These are phyloP conservation scores for Falcunculus frontatus DNA, from an alignment of 2,113 vertebrate genomes.

Conservation along the genomic window DNA sequence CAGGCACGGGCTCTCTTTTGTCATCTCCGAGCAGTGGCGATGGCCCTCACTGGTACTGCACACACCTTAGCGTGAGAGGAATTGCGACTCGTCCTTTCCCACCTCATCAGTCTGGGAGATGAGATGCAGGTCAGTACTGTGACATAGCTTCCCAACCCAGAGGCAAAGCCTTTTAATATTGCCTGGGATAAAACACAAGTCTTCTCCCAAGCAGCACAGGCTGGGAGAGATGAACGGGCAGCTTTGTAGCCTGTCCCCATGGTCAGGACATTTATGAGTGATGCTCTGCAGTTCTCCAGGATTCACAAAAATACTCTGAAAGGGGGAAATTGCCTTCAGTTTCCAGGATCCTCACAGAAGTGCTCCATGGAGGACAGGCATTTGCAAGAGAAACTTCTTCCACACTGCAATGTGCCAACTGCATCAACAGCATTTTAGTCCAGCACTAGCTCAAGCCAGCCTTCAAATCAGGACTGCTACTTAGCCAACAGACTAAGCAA, in stretches of 20 bases:
- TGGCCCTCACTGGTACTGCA: background rate
- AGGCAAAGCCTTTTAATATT: background rate
- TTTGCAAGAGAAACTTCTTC: background rate
- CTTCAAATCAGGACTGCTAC: background rate
- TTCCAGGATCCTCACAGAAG: background rate
- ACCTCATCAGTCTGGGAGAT: background rate
- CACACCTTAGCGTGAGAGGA: background rate
- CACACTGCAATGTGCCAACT: background rate
- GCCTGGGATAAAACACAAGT: background rate
- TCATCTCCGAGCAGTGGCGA: rapidly evolving
- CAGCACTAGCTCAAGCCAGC: background rate
- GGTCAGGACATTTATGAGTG: background rate
- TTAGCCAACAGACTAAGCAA: background rate
- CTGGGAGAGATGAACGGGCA: background rate
- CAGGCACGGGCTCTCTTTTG: background rate
- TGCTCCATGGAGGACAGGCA: background rate
- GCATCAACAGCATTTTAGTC: background rate
- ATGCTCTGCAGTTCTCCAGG: background rate
- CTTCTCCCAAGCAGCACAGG: rapidly evolving
- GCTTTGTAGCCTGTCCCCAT: background rate
- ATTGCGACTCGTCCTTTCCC: background rate
- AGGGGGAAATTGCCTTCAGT: background rate
- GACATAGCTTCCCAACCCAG: background rate
- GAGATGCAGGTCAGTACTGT: background rate
- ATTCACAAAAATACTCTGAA: background rate